Base-by-base conservation (phyloP, 2,113 vertebrate genomes). In the Gallinago paraguaiae region DNA sequence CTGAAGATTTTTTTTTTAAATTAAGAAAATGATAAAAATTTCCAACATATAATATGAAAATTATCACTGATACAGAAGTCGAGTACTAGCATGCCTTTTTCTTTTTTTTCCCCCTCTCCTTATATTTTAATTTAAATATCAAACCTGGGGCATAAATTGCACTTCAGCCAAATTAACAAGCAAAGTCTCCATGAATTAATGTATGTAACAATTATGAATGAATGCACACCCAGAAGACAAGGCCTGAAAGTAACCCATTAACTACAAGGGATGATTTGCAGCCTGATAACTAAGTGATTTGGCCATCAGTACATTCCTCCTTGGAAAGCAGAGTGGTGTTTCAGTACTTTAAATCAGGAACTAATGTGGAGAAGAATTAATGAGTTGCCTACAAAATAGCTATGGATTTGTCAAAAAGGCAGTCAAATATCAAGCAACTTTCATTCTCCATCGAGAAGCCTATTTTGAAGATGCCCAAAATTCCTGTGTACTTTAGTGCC, bases 131-230 rank as follows among this genome's bases (percentile, higher is more conserved):
- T 43, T 88, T 80, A 80, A 94, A 69, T 91, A 82, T 69, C 65
- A 82, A 88, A 81, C 22, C 72, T 64, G 43, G 7, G 41, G 30
- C 78, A 92, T 54, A 82, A 85, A 96, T 74, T 91, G 45, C 30
- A 50, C 64, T 78, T 80, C 51, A 88, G 11, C 7, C n/a, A 71
- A 33, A 89, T 39, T 37, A 86, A 92, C 15, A 92, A 82, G 85
- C 43, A 51, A 72, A 95, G 14, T 53, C 51, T 81, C 64, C 27
- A 37, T 2, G 0, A 82, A 85, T 84, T 86, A 31, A 57, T 10
- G 5, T 16, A 70, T 3, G 3, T 22, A 86, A 67, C 54, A 68
- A 65, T 78, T 94, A 83, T 30, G 61, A 86, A 80, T 4, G 14
- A 90, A 54, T 11, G 46, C 43, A 76, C 25, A 70, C 4, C 11